Base-by-base conservation (phyloP, 2,113 vertebrate species). In the Phainopepla nitens region DNA sequence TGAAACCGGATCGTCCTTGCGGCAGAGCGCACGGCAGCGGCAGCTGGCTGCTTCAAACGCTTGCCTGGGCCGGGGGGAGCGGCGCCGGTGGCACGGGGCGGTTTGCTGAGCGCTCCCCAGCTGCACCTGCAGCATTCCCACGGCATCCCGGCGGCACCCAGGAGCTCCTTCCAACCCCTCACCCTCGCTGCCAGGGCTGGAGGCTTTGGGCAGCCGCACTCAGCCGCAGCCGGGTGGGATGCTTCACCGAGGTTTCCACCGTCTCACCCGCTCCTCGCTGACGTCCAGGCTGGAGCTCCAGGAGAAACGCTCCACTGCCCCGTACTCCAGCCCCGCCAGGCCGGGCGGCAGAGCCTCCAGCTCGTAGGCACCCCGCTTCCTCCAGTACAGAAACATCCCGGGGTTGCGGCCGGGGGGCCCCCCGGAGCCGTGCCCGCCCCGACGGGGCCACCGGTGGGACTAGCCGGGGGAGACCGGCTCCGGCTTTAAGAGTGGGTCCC, bases 341-440 rank as follows among this genome's bases (percentile, higher is more conserved):
- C 97, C 95, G 0, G 98, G 12, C 0, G 98, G 98, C 91, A 98
- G 89, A 14, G 98, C 96, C 97, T 99, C 99, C 96, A 99, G 97
- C 94, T 99, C 98, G 2, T 99, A 99, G 10, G 98, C 96, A 0
- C 99, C 99, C 14, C 99, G 96, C 92, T 99, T 99, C 97, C 92
- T 99, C 99, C 99, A 99, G 97, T 99, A 99, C 31, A 99, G 97
- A 95, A 99, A 99, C 99, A 99, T 99, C 66, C 51, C 56, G 70
- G 42, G 89, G 29, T 6, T 19, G 14, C 1, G 9, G 41, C 83
- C 2, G 0, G 70, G 49, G 71, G 49, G 6, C 4, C 36, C 76
- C 88, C 66, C 58, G 5, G 20, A 64, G 64, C 68, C 11, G 78
- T 22, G 56, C 61, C 87, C 20, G 24, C 71, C 76, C 94, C 64